Evolutionary conservation across 1,140 invertebrate genomes (phyloP).

Genomic region (Trichogramma pretiosum): DNA sequence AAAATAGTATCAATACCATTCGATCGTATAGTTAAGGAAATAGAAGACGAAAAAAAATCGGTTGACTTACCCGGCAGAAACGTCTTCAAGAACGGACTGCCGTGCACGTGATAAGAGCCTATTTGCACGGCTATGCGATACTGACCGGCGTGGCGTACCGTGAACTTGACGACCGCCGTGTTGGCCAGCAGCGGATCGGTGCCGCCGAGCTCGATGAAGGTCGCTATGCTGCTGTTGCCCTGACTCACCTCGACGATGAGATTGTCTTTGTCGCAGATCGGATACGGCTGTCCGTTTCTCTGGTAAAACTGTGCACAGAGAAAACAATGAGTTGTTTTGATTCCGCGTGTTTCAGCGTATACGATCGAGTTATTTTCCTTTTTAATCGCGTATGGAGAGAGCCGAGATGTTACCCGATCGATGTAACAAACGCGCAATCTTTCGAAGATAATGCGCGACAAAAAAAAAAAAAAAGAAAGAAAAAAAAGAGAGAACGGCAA

Average conservation of each 20-base stretch:
- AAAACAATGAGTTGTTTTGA: no score
- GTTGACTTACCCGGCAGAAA: conserved; percentile 52
- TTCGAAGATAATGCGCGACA: no score
- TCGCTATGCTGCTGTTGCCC: conserved; percentile 71
- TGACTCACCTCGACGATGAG: conserved; percentile 78
- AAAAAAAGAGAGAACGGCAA: no score
- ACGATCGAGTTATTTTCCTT: no score
- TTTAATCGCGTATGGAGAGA: no score
- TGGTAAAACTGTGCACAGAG: conserved; percentile 85
- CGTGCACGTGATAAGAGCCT: conserved; percentile 57
- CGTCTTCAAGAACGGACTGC: conserved; percentile 57
- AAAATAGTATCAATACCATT: background rate
- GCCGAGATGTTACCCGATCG: no score
- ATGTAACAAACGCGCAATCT: no score
- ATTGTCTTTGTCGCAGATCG: conserved; percentile 83
- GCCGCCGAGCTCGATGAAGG: conserved; percentile 75
- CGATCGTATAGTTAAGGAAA: background rate
- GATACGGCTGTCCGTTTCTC: conserved; percentile 84
- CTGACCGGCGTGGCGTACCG: conserved; percentile 77
- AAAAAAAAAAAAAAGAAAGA: conserved; percentile 8
- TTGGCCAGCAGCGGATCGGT: conserved; percentile 74
- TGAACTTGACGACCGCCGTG: conserved; percentile 80
- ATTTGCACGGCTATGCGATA: conserved; percentile 81
- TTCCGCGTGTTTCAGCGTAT: no score
- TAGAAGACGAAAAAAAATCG: background rate